These are phyloP conservation scores for Encarsia formosa DNA, from an alignment of 2,888 invertebrate genomes.

Conservation along the genomic window DNA sequence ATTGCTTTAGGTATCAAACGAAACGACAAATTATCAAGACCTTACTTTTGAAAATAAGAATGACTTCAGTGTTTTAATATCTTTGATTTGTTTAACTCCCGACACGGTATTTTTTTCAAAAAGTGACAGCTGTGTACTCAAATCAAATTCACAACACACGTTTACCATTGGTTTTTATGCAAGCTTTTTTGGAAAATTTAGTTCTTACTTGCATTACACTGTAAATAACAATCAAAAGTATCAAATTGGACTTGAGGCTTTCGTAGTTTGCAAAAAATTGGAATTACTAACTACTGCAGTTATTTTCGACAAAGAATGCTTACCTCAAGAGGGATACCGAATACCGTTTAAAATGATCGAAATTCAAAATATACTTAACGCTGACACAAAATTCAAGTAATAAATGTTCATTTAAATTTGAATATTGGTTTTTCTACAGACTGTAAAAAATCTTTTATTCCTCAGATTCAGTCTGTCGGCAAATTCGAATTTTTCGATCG, in stretches of 20 bases:
- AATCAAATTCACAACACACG: slow-evolving; percentile 31
- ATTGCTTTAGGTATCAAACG: slow-evolving; percentile 35
- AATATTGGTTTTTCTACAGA: background rate
- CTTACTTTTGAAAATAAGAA: slow-evolving; percentile 48
- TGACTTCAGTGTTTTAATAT: slow-evolving; percentile 42
- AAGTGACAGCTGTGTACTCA: slow-evolving; percentile 30
- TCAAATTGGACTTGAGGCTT: slow-evolving; percentile 48
- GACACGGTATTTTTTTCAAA: slow-evolving; percentile 31
- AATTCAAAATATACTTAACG: slow-evolving; percentile 36
- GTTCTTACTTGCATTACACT: slow-evolving; percentile 46
- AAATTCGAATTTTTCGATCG: slow-evolving; percentile 53
- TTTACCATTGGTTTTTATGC: background rate
- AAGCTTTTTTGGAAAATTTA: slow-evolving; percentile 34
- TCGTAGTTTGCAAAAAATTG: slow-evolving; percentile 47
- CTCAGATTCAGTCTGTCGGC: slow-evolving; percentile 55
- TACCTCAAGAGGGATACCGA: slow-evolving; percentile 45
- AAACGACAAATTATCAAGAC: slow-evolving; percentile 37
- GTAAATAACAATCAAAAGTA: slow-evolving; percentile 51
- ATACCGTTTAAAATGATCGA: slow-evolving; percentile 28
- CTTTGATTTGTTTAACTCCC: slow-evolving; percentile 26
- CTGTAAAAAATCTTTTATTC: background rate
- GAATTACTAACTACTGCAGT: slow-evolving; percentile 40
- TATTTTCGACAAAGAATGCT: slow-evolving; percentile 48
- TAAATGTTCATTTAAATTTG: no score
- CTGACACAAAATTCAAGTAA: slow-evolving; percentile 33